A percentile compares a stretch with the other conserved stretches of the same genome.
Evolutionary conservation across 2,113 vertebrate genomes (phyloP).

Genomic region (Cichladusa arquata): DNA sequence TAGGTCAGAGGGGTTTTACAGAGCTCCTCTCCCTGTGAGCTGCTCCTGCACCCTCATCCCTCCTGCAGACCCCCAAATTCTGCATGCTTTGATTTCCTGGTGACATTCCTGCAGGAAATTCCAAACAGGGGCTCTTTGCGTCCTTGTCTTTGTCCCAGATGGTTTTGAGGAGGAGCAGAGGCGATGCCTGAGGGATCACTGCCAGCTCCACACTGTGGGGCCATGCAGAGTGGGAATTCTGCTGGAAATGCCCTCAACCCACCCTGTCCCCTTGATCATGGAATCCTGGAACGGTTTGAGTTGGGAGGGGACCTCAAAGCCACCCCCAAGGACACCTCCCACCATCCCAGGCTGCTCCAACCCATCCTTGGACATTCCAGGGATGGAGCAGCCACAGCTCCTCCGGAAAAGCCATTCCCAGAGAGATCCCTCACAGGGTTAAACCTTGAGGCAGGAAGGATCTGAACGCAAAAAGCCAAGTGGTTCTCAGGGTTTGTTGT

Average conservation of each 20-base stretch:
- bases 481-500: background rate
- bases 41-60: background rate
- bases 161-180: background rate
- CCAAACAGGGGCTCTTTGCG: accelerated
- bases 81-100: background rate
- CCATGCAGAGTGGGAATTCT: background rate
- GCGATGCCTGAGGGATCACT: background rate
- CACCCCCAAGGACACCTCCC: background rate
- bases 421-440: background rate
- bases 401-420: background rate
- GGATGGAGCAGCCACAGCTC: background rate
- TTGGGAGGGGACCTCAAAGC: background rate
- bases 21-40: background rate
- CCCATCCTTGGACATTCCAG: background rate
- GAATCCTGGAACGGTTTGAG: background rate
- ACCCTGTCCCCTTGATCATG: accelerated
- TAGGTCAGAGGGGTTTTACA: background rate
- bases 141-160: accelerated
- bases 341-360: too few relatives aligned
- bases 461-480: background rate
- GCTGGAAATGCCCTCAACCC: accelerated
- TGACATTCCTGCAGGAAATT: background rate
- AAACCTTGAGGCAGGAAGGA: background rate
- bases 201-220: background rate
- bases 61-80: accelerated